Evolutionary conservation across 2,888 invertebrate genomes (phyloP).

Genomic region (Amphipyra berbera): DNA sequence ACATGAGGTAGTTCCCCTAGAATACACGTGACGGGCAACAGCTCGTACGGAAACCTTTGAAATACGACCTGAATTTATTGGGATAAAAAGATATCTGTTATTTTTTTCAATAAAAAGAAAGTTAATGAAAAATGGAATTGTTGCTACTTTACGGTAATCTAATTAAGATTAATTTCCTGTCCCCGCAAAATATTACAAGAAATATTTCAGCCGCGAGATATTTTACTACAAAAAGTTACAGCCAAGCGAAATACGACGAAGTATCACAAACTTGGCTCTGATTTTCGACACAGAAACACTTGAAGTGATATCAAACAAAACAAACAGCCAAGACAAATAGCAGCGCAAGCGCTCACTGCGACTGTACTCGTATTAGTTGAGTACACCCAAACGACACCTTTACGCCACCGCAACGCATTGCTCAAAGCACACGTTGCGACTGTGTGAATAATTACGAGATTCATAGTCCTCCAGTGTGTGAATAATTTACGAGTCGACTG

Average conservation of each 20-base stretch:
- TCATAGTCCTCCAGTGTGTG: constrained; percentile 25
- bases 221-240: constrained; percentile 3
- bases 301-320: constrained; percentile 12
- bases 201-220: constrained; percentile 32
- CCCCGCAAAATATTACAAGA: constrained; percentile 18
- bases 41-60: not conserved
- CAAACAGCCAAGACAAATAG: constrained; percentile 16
- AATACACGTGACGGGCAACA: too few relatives aligned
- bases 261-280: constrained; percentile 6
- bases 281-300: constrained; percentile 2
- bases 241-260: constrained; percentile 10
- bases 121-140: constrained; percentile 14
- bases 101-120: constrained; percentile 15
- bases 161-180: constrained; percentile 46
- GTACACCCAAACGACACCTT: constrained; percentile 41
- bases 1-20: too few relatives aligned
- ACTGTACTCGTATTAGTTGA: constrained; percentile 19
- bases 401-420: constrained; percentile 31
- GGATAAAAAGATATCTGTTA: constrained; percentile 10
- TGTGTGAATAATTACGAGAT: constrained; percentile 55
- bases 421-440: constrained; percentile 29
- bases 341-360: constrained; percentile 15
- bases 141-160: constrained; percentile 24
- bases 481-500: constrained; percentile 38
- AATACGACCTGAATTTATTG: constrained; percentile 1